phyloP scores from a whole-genome alignment of 1,140 invertebrate species.

The Lethocerus indicus region DNA sequence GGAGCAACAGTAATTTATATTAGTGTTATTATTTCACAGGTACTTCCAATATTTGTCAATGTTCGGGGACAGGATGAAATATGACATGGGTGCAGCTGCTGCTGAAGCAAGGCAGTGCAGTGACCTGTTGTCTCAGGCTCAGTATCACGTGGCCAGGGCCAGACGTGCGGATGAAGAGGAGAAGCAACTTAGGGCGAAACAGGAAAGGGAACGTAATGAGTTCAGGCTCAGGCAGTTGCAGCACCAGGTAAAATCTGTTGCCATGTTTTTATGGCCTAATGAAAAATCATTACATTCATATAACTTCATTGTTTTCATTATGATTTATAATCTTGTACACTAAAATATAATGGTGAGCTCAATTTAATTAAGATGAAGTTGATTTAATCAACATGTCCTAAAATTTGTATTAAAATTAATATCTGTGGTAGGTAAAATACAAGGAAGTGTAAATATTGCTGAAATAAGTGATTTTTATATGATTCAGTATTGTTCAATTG shows the following conservation, averaged over 20 bases:
- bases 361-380: too few relatives aligned
- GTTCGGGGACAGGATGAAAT: slow-evolving; percentile 66
- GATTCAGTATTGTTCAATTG: too few relatives aligned
- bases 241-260: slow-evolving; percentile 27
- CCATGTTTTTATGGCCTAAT: slow-evolving; percentile 1
- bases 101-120: slow-evolving; percentile 82
- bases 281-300: background rate
- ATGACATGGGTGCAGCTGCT: slow-evolving; percentile 63
- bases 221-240: slow-evolving; percentile 42
- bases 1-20: too few relatives aligned
- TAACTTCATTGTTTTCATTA: too few relatives aligned
- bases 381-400: too few relatives aligned
- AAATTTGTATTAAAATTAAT: too few relatives aligned
- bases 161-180: slow-evolving; percentile 88
- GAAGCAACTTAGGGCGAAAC: slow-evolving; percentile 63
- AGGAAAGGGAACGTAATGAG: slow-evolving; percentile 73
- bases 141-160: slow-evolving; percentile 89
- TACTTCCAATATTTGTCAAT: slow-evolving; percentile 78
- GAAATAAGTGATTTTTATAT: too few relatives aligned
- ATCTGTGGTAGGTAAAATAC: too few relatives aligned
- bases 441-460: too few relatives aligned
- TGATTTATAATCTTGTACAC: too few relatives aligned
- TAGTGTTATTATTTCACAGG: slow-evolving; percentile 24
- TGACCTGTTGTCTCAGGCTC: slow-evolving; percentile 86
- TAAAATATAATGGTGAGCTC: too few relatives aligned